These are phyloP conservation scores for Pachypanchax playfairii DNA, from an alignment of 2,113 vertebrate genomes.

Conservation along the genomic window DNA sequence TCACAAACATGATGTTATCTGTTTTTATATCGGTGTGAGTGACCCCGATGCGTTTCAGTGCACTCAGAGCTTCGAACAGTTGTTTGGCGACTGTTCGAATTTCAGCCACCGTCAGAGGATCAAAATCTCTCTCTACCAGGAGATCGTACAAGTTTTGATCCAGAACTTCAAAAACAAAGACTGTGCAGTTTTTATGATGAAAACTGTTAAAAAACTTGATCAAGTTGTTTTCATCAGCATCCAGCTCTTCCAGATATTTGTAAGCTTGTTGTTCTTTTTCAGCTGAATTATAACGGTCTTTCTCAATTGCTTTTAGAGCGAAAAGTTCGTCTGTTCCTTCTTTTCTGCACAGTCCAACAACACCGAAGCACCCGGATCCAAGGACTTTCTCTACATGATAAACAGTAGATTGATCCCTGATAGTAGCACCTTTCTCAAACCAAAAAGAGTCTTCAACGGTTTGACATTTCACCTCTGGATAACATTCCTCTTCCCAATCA, in stretches of 20 bases:
- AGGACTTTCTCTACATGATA: not conserved
- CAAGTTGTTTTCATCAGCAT: not conserved
- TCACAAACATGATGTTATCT: not conserved
- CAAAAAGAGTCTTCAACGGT: no score
- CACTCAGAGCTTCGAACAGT: not conserved
- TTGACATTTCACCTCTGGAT: no score
- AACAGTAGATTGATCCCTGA: not conserved
- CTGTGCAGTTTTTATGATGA: not conserved
- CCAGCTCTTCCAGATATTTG: not conserved
- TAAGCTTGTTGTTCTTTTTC: not conserved
- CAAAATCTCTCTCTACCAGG: not conserved
- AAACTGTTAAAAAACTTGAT: not conserved
- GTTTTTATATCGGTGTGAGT: not conserved
- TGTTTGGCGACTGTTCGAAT: not conserved
- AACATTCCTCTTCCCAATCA: no score
- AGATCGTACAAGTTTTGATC: not conserved
- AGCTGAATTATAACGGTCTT: no score
- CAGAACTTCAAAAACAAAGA: not conserved
- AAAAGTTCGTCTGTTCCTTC: not conserved
- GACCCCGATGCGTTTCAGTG: not conserved
- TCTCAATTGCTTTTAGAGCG: not conserved
- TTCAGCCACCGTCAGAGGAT: not conserved
- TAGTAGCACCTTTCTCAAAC: no score
- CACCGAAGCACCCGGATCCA: not conserved
- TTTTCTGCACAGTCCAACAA: not conserved